Conservation (phyloP, 2,113 vertebrate genomes). For the Oryzias woworae region DNA sequence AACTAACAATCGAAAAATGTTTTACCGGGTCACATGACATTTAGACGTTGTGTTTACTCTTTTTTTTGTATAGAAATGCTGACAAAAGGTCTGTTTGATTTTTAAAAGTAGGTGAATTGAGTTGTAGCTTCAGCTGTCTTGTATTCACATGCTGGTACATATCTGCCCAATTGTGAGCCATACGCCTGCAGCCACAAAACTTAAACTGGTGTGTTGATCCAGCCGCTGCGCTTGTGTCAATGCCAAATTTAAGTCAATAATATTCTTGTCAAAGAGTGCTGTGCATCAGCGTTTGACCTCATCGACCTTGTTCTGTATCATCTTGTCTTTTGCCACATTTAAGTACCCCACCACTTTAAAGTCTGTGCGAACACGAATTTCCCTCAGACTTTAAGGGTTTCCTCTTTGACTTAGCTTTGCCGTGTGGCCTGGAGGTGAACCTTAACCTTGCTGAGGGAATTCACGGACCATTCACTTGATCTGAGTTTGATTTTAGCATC, state of each 20-base stretch:
- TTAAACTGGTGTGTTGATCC: not conserved
- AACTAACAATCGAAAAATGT: not conserved
- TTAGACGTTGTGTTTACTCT: not conserved
- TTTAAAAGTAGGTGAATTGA: not conserved
- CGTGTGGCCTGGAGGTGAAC: not conserved
- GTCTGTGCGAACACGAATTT: not conserved
- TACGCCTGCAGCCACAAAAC: not conserved
- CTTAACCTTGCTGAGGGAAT: slow-evolving; percentile 7
- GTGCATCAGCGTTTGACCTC: slow-evolving; percentile 21
- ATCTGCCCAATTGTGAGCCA: slow-evolving; percentile 7
- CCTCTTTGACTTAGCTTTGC: not conserved
- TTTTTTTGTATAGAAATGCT: not conserved
- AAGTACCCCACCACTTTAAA: not conserved
- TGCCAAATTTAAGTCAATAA: slow-evolving; percentile 38
- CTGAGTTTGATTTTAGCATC: slow-evolving; percentile 12
- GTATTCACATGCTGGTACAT: not conserved
- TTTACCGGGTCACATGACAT: not conserved
- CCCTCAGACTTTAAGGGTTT: not conserved
- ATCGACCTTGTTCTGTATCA: slow-evolving; percentile 8
- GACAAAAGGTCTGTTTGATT: not conserved
- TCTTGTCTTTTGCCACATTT: not conserved
- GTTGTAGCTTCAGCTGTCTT: not conserved
- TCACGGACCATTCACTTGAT: slow-evolving; percentile 8
- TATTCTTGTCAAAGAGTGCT: slow-evolving; percentile 17
- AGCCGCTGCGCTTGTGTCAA: slow-evolving; percentile 10